A percentile compares a stretch with the other conserved stretches of the same genome.
phyloP scores from a whole-genome alignment of 2,888 invertebrate species.

The Poecilobothrus nobilitatus region DNA sequence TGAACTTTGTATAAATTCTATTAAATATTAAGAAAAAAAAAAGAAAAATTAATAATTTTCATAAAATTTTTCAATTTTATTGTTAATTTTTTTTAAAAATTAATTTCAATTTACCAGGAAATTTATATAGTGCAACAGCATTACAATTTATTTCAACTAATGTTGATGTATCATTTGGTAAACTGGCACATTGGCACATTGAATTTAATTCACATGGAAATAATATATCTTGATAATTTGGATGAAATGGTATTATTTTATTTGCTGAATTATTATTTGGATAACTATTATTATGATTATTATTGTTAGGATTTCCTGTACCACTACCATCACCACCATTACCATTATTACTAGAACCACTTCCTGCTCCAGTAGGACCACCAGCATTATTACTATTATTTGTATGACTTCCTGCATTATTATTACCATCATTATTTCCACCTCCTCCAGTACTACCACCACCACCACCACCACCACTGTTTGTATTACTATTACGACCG shows the following conservation, averaged over 20 bases:
- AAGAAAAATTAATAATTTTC: conserved; percentile 8
- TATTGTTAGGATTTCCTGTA: conserved; percentile 36
- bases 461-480: conserved; percentile 29
- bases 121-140: conserved; percentile 44
- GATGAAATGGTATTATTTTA: not conserved
- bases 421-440: not conserved
- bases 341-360: conserved; percentile 23
- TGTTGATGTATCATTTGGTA: conserved; percentile 44
- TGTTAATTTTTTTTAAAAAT: too few species aligned
- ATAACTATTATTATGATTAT: conserved; percentile 23
- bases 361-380: conserved; percentile 17
- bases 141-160: conserved; percentile 45
- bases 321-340: conserved; percentile 28
- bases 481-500: conserved; percentile 26
- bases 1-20: conserved; percentile 72
- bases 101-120: conserved; percentile 40
- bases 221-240: conserved; percentile 35
- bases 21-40: conserved; percentile 36
- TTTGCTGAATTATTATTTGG: not conserved
- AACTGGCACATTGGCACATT: conserved; percentile 44
- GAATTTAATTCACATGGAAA: conserved; percentile 43
- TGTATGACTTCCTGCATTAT: not conserved
- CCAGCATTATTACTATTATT: conserved; percentile 8
- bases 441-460: conserved; percentile 20
- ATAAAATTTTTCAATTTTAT: too few species aligned